phyloP scores from a whole-genome alignment of 2,888 invertebrate species.

The Strigamia crassipes region DNA sequence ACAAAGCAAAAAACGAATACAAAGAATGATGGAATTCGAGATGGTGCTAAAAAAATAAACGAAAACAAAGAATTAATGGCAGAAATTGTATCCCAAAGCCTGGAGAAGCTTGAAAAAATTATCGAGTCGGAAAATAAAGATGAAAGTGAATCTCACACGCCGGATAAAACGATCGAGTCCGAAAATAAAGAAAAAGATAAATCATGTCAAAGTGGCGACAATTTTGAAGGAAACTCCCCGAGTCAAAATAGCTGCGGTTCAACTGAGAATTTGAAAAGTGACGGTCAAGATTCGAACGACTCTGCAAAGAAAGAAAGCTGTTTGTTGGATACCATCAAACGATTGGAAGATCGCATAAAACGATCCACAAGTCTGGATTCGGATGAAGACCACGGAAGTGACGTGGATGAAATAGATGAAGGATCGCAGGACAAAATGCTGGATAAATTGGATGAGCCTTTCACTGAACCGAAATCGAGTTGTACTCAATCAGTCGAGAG shows the following conservation, averaged over 20 bases:
- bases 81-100: not conserved
- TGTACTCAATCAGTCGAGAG: slow-evolving; percentile 19
- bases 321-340: not conserved
- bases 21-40: not conserved
- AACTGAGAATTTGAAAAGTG: not conserved
- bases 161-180: not conserved
- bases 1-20: not conserved
- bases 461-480: slow-evolving; percentile 3
- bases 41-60: not conserved
- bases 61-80: not conserved
- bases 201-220: not conserved
- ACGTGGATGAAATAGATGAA: slow-evolving; percentile 50
- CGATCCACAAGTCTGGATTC: slow-evolving; percentile 49
- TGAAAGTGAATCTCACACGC: not conserved
- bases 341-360: slow-evolving; percentile 25
- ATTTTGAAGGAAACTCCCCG: not conserved
- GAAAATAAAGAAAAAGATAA: not conserved
- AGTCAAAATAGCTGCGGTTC: not conserved
- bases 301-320: not conserved
- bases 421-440: slow-evolving; percentile 49
- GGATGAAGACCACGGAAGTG: slow-evolving; percentile 46
- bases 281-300: not conserved
- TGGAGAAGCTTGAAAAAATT: not conserved
- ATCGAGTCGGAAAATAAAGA: not conserved
- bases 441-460: slow-evolving; percentile 44